Conservation (phyloP, 2,797 vertebrate genomes). For the Ctenochaetus hawaiiensis region DNA sequence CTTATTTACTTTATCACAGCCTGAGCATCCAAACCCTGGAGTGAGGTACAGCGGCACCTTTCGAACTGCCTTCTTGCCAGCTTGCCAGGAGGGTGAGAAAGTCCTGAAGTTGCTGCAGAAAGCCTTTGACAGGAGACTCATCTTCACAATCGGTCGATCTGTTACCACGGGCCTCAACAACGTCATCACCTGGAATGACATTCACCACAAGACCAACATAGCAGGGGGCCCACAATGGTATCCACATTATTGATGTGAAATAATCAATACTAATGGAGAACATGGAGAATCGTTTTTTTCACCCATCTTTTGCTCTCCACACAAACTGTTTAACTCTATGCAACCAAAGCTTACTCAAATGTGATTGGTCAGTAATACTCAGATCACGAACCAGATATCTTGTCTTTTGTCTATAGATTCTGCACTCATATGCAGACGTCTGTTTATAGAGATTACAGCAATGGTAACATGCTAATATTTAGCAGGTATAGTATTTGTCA, state of each 20-base stretch:
- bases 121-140: conserved; percentile 88
- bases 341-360: too few species aligned
- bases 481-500: not conserved
- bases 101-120: conserved; percentile 87
- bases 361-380: too few species aligned
- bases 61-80: conserved; percentile 87
- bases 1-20: conserved; percentile 64
- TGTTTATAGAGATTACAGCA: too few species aligned
- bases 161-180: conserved; percentile 88
- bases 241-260: conserved; percentile 8
- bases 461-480: not conserved
- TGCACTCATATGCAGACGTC: too few species aligned
- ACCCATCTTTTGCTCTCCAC: too few species aligned
- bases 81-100: conserved; percentile 87
- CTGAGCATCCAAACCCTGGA: conserved; percentile 88
- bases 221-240: conserved; percentile 87
- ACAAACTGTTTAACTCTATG: too few species aligned
- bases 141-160: conserved; percentile 88
- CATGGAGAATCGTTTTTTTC: too few species aligned
- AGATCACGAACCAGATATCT: too few species aligned
- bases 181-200: conserved; percentile 90
- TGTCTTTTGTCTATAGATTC: too few species aligned
- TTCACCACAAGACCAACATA: conserved; percentile 89
- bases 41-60: conserved; percentile 85
- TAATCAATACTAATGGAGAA: not conserved